phyloP scores from a whole-genome alignment of 2,797 vertebrate genomes.

The Pipistrellus kuhlii region DNA sequence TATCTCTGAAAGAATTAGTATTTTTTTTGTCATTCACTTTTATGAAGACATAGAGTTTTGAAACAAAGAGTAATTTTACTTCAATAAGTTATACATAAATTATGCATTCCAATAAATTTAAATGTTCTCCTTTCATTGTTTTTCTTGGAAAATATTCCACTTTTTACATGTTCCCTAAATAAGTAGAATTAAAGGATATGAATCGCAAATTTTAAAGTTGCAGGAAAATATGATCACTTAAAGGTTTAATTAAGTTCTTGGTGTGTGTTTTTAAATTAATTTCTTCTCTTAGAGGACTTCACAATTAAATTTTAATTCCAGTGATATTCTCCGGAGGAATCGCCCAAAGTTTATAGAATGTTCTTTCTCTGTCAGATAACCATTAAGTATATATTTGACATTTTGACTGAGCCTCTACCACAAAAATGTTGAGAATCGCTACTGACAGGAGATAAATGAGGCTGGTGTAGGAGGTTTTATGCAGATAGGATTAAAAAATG shows the following conservation, averaged over 20 bases:
- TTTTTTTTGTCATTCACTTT: conserved; percentile 32
- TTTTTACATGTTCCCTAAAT: conserved; percentile 9
- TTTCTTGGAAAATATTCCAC: conserved; percentile 22
- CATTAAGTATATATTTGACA: conserved; percentile 34
- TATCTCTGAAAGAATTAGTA: not conserved
- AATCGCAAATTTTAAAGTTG: conserved; percentile 16
- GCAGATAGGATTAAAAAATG: conserved; percentile 10
- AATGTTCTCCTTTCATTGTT: not conserved
- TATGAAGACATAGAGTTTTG: not conserved
- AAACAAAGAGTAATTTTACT: conserved; percentile 43
- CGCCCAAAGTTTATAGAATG: not conserved
- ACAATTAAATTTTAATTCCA: conserved; percentile 64
- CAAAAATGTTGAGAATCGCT: not conserved
- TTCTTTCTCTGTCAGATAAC: conserved; percentile 23
- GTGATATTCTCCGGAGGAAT: not conserved
- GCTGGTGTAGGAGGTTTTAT: not conserved
- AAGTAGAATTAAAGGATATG: conserved; percentile 21
- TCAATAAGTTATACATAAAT: conserved; percentile 21
- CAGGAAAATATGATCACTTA: not conserved
- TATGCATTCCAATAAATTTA: conserved; percentile 29
- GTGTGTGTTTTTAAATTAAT: not conserved
- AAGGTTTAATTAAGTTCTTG: conserved; percentile 26
- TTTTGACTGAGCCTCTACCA: not conserved
- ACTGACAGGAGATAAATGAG: conserved; percentile 17
- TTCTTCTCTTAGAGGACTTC: conserved; percentile 45